Conservation (phyloP, 2,888 invertebrate species). For the Plebejus anna region DNA sequence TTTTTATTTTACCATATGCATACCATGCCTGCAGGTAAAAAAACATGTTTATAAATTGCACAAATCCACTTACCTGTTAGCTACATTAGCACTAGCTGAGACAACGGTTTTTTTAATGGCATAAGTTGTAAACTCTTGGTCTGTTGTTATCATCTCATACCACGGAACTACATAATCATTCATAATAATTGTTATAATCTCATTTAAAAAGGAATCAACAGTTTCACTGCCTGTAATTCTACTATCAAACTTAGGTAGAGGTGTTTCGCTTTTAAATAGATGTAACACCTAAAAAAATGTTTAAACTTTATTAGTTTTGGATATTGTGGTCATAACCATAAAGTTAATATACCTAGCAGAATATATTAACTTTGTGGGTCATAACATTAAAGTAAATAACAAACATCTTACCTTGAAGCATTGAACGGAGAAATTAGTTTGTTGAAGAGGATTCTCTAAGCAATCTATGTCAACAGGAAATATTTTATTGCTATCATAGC, state of each 20-base stretch:
- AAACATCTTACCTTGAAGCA: slow-evolving; percentile 54
- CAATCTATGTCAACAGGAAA: slow-evolving; percentile 64
- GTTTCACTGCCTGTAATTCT: slow-evolving; percentile 91
- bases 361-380: not conserved
- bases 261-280: slow-evolving; percentile 53
- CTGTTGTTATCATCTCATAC: slow-evolving; percentile 84
- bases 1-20: too few species aligned
- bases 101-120: slow-evolving; percentile 85
- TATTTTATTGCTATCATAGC: slow-evolving; percentile 63
- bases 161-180: slow-evolving; percentile 90
- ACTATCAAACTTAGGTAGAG: slow-evolving; percentile 62
- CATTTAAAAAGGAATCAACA: slow-evolving; percentile 92
- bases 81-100: slow-evolving; percentile 81
- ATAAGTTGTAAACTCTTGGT: slow-evolving; percentile 85
- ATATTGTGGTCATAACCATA: not conserved
- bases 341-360: not conserved
- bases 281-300: slow-evolving; percentile 54
- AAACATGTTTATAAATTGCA: not conserved
- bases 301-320: slow-evolving; percentile 10
- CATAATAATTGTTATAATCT: slow-evolving; percentile 89
- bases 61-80: slow-evolving; percentile 79
- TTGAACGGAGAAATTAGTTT: slow-evolving; percentile 65
- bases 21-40: not conserved
- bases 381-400: slow-evolving; percentile 6
- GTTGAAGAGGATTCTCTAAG: slow-evolving; percentile 71